Evolutionary conservation across 2,113 vertebrate genomes (phyloP), one percentile per base, ranked within the genome.

Genomic region (Asarcornis scutulata): DNA sequence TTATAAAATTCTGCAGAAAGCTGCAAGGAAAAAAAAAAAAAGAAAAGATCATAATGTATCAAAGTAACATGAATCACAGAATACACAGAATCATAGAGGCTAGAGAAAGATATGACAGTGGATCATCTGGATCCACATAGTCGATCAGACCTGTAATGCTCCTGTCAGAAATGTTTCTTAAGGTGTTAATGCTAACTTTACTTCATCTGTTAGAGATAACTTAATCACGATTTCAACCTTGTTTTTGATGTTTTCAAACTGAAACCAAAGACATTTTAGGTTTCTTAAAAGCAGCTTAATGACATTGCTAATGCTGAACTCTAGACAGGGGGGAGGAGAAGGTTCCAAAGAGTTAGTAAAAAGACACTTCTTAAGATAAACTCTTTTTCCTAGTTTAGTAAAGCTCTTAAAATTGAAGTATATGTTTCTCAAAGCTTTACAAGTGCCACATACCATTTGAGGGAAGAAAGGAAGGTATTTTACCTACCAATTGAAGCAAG

Each of bases 1-100:
- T 97, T 14, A 38, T 93, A 91, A 73, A 62, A 91, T 92, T 91
- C 46, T 81, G 22, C 23, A 78, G 56, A 77, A 95, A 74, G 73
- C 38, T 91, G 34, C 25, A 42, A 79, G 88, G 40, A 40, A 40
- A 88, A 52, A 72, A 40, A 88, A 52, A 72, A 79, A 91, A 86
- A 72, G 56, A 80, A 29, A 10, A 22, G 9, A 59, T 74, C 0
- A 0, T 81, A 52, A 52, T 86, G 9, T 67, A 36, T 90, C 58
- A 90, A 94, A 77, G 77, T 63, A 74, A 68, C 8, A 4, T 32
- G 34, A 80, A 66, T 78, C 68, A 74, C 34, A 48, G 58, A 84
- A 60, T 40, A 48, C 15, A 42, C 5, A 42, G 76, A 81, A 48
- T 68, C 0, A 0, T 63, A 53, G 38, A 86, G 53, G 15, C 32